phyloP scores from a whole-genome alignment of 2,797 vertebrate species.

The Eptatretus atami region DNA sequence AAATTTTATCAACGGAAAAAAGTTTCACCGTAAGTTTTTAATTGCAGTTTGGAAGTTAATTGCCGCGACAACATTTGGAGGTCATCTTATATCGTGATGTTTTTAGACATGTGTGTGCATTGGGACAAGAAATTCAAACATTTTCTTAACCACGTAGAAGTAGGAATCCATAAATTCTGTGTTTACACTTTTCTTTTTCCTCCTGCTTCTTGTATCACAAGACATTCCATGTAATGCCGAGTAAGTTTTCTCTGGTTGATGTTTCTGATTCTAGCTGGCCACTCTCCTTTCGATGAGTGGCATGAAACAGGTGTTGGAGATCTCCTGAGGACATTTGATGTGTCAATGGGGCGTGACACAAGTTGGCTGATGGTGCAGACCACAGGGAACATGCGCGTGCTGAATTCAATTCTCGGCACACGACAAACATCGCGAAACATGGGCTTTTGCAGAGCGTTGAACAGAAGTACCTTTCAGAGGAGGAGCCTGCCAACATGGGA shows the following conservation, averaged over 20 bases:
- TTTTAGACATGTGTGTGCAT: no score
- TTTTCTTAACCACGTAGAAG: no score
- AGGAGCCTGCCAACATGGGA: slow-evolving; percentile 33
- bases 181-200: not conserved
- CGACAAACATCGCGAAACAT: slow-evolving; percentile 29
- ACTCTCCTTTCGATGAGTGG: slow-evolving; percentile 26
- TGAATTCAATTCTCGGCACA: slow-evolving; percentile 51
- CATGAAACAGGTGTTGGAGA: slow-evolving; percentile 28
- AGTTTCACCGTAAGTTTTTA: no score
- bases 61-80: no score
- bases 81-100: no score
- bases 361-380: slow-evolving; percentile 65
- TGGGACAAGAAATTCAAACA: no score
- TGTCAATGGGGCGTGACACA: slow-evolving; percentile 41
- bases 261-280: slow-evolving; percentile 24
- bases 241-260: slow-evolving; percentile 60
- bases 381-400: slow-evolving; percentile 24
- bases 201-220: not conserved
- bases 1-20: no score
- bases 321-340: slow-evolving; percentile 36
- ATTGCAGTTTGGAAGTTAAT: no score
- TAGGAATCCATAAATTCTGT: not conserved
- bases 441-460: slow-evolving; percentile 14
- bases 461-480: slow-evolving; percentile 24
- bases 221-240: slow-evolving; percentile 15